Evolutionary conservation across 2,888 invertebrate species (phyloP), one percentile per base, ranked within the genome.

Genomic region (Allophyes oxyacanthae): DNA sequence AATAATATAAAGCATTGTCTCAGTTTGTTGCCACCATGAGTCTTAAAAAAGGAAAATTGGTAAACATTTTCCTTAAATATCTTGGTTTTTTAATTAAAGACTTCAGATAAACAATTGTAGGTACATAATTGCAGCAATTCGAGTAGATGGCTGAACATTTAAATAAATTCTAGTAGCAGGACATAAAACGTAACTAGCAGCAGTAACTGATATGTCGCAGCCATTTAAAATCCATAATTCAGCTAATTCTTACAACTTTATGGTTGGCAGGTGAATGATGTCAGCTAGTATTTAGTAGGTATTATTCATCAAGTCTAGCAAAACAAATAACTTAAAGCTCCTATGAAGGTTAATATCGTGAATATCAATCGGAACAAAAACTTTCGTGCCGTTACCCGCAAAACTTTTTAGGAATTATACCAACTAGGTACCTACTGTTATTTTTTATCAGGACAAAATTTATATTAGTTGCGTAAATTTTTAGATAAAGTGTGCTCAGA

Each of bases 171-270:
- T 26, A 68, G 59, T 60, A 50, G 53, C 45, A n/a, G 42, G 42
- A 60, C 73, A 71, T 75, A 73, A 74, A 75, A 71, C 11, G 42
- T 75, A 75, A 75, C 64, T 62, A 37, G 57, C 52, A 53, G 65
- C 73, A 59, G 63, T 73, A 58, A 75, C 67, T 59, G 71, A 73
- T 73, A 71, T 64, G 76, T 61, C 36, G 51, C 41, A 42, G 45
- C 48, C 61, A 68, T 75, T 75, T 61, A 75, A 70, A 71, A 68
- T 60, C 55, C 65, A 73, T 58, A 46, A 64, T 61, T 63, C 58
- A 41, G 51, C 36, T 52, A 62, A 73, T 73, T 64, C 55, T 51
- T 46, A 34, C 36, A 57, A 59, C 44, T 65, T 55, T 54, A 57
- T 38, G 52, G 45, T 45, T 52, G 14, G 43, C 43, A 50, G 50